A percentile compares a stretch with the other conserved stretches of the same genome.
Evolutionary conservation across 2,113 vertebrate species (phyloP).

Genomic region (Morone chrysops): DNA sequence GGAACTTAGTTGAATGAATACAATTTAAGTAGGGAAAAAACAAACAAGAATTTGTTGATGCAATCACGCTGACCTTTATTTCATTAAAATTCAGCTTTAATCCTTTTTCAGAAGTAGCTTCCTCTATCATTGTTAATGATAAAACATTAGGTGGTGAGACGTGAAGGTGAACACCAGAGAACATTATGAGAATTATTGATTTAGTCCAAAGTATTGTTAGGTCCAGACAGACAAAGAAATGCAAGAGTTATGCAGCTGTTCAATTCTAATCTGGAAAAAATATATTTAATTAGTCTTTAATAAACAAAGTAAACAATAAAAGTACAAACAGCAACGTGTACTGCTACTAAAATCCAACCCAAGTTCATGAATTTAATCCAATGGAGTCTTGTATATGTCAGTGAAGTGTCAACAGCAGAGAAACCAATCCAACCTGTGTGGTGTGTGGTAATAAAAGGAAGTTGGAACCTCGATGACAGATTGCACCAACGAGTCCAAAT

Average conservation of each 20-base stretch:
- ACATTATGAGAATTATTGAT: too few species aligned
- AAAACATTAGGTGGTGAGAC: too few species aligned
- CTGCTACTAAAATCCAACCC: background rate
- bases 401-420: constrained; percentile 19
- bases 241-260: background rate
- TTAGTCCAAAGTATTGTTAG: background rate
- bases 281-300: background rate
- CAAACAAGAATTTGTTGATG: too few species aligned
- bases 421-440: background rate
- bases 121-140: too few species aligned
- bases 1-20: too few species aligned
- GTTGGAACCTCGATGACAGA: constrained; percentile 28
- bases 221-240: too few species aligned
- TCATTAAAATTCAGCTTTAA: too few species aligned
- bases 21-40: too few species aligned
- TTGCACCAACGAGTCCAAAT: constrained; percentile 20
- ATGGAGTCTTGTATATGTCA: constrained; percentile 11
- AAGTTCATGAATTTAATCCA: constrained; percentile 12
- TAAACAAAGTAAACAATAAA: background rate
- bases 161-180: too few species aligned
- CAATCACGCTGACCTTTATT: too few species aligned
- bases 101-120: too few species aligned
- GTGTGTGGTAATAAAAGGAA: constrained; percentile 29
- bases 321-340: background rate
- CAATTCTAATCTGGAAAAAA: background rate